These are phyloP conservation scores for Tupaia tana DNA, from an alignment of 2,113 vertebrate species.

Conservation along the genomic window DNA sequence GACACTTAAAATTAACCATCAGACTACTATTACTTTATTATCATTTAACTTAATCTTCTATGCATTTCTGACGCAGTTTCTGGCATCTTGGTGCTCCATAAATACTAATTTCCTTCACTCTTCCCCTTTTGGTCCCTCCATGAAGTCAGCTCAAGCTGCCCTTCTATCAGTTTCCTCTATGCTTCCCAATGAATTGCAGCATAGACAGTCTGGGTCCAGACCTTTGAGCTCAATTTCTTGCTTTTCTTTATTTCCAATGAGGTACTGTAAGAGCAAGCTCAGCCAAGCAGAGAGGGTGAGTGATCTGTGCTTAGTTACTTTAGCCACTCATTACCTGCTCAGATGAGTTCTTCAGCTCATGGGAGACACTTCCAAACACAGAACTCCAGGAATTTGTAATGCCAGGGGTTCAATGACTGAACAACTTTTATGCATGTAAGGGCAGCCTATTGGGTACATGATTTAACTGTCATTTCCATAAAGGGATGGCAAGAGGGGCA, in stretches of 20 bases:
- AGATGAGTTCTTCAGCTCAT: background rate
- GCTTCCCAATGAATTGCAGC: background rate
- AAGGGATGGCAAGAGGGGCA: background rate
- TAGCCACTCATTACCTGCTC: background rate
- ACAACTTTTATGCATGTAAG: background rate
- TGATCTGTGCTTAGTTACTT: background rate
- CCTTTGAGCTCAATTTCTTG: background rate
- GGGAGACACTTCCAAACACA: background rate
- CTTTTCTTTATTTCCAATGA: background rate
- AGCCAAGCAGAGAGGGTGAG: background rate
- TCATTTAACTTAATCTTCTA: background rate
- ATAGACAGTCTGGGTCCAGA: background rate
- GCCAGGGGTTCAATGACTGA: background rate
- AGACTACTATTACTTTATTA: background rate
- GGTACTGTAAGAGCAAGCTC: background rate
- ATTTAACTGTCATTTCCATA: background rate
- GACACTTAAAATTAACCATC: no score
- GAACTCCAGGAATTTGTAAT: background rate
- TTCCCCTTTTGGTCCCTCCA: background rate
- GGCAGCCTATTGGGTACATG: background rate
- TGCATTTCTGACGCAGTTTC: background rate
- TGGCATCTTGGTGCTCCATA: background rate
- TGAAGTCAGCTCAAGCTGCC: background rate
- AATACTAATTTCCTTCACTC: background rate
- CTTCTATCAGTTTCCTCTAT: background rate